phyloP scores from a whole-genome alignment of 2,797 vertebrate genomes.

The Danio aesculapii region DNA sequence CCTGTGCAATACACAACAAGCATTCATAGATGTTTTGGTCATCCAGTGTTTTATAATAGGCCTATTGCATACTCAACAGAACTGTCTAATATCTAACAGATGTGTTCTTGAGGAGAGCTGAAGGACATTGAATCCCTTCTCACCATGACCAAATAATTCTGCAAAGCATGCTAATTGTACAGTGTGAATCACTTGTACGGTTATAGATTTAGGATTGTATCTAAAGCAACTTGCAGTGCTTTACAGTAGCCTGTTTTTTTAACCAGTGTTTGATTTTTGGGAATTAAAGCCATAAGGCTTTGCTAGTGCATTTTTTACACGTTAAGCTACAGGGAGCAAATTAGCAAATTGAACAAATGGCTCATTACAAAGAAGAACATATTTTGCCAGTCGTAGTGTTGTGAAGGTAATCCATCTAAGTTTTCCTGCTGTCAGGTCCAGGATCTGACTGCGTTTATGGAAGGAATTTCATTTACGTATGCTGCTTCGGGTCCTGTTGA shows the following conservation, averaged over 20 bases:
- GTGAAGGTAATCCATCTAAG: neutral
- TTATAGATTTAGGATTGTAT: neutral
- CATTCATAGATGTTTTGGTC: neutral
- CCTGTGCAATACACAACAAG: neutral
- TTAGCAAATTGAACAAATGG: neutral
- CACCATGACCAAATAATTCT: constrained; percentile 3
- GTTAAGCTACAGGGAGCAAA: neutral
- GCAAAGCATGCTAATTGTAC: neutral
- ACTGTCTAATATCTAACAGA: constrained; percentile 54
- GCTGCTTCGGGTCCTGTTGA: constrained; percentile 42
- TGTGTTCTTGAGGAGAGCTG: constrained; percentile 46
- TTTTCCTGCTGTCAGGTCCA: constrained; percentile 18
- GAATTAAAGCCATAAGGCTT: neutral
- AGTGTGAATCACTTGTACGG: neutral
- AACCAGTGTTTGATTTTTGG: neutral
- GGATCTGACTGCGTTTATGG: constrained; percentile 46
- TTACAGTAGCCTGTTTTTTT: neutral
- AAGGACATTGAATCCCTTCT: constrained; percentile 30
- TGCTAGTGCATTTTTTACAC: neutral
- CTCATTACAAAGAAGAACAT: neutral
- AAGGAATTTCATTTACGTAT: constrained; percentile 57
- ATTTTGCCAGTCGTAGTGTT: neutral
- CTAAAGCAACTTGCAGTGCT: neutral
- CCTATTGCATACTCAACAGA: constrained; percentile 36
- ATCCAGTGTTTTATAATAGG: neutral